Evolutionary conservation across 2,113 vertebrate species (phyloP), one percentile per base, ranked within the genome.

Genomic region (Myrmecophaga tridactyla): DNA sequence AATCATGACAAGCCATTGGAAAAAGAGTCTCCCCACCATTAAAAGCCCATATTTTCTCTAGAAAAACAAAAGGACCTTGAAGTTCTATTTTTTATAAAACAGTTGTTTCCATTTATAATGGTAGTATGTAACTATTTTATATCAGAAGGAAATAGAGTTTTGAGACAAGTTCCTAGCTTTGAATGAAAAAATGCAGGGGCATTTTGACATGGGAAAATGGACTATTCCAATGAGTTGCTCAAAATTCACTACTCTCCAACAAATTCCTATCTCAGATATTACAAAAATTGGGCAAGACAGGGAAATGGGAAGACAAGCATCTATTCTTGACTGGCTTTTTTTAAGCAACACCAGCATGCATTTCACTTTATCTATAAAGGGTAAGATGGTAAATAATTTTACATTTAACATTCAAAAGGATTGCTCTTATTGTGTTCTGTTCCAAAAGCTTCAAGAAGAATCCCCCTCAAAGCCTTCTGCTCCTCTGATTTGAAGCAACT

Each of bases 221-320:
- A 20, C 39, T 58, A 34, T 56, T 17, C 69, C 27, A 70, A 58
- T 0, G 27, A 5, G 29, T 20, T 34, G 46, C 18, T 89, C 39
- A 41, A 90, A 56, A 78, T 10, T 3, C 11, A 25, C 20, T 56
- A 7, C n/a, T 67, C 31, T 48, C 21, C 62, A 48, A 67, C 15
- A 3, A 12, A 14, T 23, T 43, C 6, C 4, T n/a, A 7, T 6
- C 20, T 1, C 4, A 77, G 62, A 34, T 13, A 1, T 69, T 43
- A 23, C 8, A 25, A 56, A 3, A 27, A 56, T 21, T 11, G 62
- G 25, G 18, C 60, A 20, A n/a, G 41, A 13, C n/a, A 46, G 13
- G 41, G 21, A 31, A n/a, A 21, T n/a, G n/a, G n/a, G n/a, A 34
- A 27, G 2, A 60, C 23, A 18, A 11, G 13, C n/a, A 34, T 84